Evolutionary conservation across 35 echinoderm and acorn worm species (phyloP).

Genomic region (Ophiothrix spiculata): DNA sequence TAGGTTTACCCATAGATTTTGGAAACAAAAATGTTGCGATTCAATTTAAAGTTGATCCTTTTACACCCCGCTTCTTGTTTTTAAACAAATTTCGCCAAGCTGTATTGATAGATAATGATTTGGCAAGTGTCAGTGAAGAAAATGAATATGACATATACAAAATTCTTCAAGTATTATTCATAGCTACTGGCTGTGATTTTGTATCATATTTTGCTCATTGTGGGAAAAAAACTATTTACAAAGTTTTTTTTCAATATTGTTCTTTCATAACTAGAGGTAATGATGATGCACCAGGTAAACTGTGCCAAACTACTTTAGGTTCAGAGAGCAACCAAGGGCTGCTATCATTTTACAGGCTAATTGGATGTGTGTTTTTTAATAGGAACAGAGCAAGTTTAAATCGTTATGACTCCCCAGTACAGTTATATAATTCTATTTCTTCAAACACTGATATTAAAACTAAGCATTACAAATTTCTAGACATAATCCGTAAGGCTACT

Average conservation of each 20-base stretch:
- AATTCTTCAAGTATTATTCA: constrained; percentile 48
- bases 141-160: constrained; percentile 22
- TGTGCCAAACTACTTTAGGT: constrained; percentile 8
- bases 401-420: constrained; percentile 35
- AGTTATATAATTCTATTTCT: constrained; percentile 23
- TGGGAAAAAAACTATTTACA: constrained; percentile 35
- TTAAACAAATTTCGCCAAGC: background rate
- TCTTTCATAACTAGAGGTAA: constrained; percentile 25
- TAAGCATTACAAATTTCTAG: constrained; percentile 25
- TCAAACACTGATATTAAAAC: background rate
- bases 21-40: constrained; percentile 23
- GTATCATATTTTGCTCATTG: constrained; percentile 48
- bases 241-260: constrained; percentile 43
- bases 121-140: background rate
- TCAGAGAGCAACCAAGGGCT: background rate
- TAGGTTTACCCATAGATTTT: constrained; percentile 34
- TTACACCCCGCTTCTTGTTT: background rate
- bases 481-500: constrained; percentile 36
- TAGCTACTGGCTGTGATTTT: constrained; percentile 50
- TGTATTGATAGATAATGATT: background rate
- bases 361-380: constrained; percentile 46
- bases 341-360: constrained; percentile 39
- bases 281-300: constrained; percentile 1
- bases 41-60: constrained; percentile 22
- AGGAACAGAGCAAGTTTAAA: constrained; percentile 36